Base-by-base conservation (phyloP, 2,797 vertebrate genomes). In the Sebastes nivosus region DNA sequence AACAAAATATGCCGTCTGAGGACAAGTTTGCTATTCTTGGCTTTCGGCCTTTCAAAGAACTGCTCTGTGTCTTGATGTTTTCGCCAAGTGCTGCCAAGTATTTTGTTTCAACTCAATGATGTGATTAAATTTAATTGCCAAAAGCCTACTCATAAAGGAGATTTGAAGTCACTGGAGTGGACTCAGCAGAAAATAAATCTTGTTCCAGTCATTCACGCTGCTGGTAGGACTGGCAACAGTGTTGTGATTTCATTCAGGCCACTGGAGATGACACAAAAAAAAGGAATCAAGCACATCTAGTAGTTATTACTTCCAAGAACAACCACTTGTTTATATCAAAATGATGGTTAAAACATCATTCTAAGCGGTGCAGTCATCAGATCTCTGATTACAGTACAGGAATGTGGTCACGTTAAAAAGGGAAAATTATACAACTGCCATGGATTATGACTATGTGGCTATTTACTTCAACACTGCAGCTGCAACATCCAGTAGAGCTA, bases 51-150 rank as follows among this genome's bases (percentile, higher is more conserved):
- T 16, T 25, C 2, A 57, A 46, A 54, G 54, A 38, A 80, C 67
- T 77, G 60, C 22, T 58, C 24, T 50, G n/a, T 54, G 38, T 27
- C 27, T 65, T 16, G 16, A 24, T 58, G 18, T 78, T 75, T 80
- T 72, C 68, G 61, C 61, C 72, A 75, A 77, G n/a, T 8, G 8
- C 13, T 63, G 52, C 27, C 61, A 61, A 22, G 14, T 60, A 46
- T 66, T 74, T 65, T 22, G 67, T 71, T 86, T 78, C 64, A 84
- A 64, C 70, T 38, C 63, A 34, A 25, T 57, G 79, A 90, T 72
- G 77, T 77, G 71, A 78, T 75, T 83, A 24, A 27, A 74, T 59
- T 65, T 29, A 68, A 80, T 70, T 72, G 38, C 36, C 59, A 32
- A 30, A 75, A 67, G 32, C 27, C 25, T 2, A n/a, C 13, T 34